These are phyloP conservation scores for Drosophila emarginata DNA, from an alignment of 2,888 invertebrate genomes.

Conservation along the genomic window DNA sequence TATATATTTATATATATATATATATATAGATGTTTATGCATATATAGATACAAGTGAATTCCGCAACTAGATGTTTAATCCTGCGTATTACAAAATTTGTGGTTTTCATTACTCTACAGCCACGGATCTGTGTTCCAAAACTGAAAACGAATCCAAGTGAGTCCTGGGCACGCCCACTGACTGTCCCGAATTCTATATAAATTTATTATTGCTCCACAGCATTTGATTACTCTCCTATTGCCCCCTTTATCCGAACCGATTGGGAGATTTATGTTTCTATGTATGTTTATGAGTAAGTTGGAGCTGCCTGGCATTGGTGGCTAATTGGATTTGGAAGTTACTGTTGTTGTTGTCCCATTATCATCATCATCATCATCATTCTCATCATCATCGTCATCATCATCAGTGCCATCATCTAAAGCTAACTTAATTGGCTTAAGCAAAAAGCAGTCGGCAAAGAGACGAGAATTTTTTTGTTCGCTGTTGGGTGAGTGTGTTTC, in stretches of 20 bases:
- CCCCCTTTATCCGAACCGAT: neutral
- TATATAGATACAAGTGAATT: neutral
- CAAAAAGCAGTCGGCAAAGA: neutral
- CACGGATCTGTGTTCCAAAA: no score
- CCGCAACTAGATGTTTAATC: neutral
- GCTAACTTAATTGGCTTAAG: conserved; percentile 43
- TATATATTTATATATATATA: neutral
- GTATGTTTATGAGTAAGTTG: neutral
- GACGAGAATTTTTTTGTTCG: conserved; percentile 23
- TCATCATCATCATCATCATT: conserved; percentile 6
- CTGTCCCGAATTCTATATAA: neutral
- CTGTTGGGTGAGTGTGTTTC: conserved; percentile 27
- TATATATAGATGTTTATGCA: neutral
- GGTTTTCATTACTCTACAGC: neutral
- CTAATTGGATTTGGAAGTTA: conserved; percentile 22
- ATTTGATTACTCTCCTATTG: neutral
- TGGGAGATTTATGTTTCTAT: neutral
- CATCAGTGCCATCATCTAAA: conserved; percentile 15
- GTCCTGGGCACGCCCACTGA: conserved; percentile 3
- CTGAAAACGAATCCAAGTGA: neutral
- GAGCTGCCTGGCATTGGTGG: conserved; percentile 8
- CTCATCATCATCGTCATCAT: conserved; percentile 9
- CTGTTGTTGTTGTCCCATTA: neutral
- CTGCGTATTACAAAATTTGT: neutral
- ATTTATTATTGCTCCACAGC: neutral